phyloP scores from a whole-genome alignment of 2,888 invertebrate genomes.

The Athripsodes cinereus region DNA sequence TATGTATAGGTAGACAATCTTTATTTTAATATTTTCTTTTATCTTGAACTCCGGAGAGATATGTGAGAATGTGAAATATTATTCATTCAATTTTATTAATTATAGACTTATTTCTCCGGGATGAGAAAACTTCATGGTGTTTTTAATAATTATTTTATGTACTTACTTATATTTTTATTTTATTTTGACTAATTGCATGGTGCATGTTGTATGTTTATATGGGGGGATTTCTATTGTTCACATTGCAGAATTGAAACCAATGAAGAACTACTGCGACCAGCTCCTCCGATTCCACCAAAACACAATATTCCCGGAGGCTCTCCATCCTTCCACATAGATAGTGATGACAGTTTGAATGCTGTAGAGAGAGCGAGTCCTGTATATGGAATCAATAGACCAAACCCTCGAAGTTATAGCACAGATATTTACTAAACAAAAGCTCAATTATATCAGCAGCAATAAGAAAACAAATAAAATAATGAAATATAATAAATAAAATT shows the following conservation, averaged over 20 bases:
- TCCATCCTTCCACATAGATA: constrained; percentile 16
- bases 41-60: too few relatives aligned
- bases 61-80: too few relatives aligned
- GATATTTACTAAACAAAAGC: constrained; percentile 18
- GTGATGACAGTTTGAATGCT: constrained; percentile 19
- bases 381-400: constrained; percentile 2
- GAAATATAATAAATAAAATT: too few relatives aligned
- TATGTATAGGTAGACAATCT: too few relatives aligned
- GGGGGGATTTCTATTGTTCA: constrained; percentile 21
- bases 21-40: too few relatives aligned
- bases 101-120: too few relatives aligned
- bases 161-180: constrained; percentile 4
- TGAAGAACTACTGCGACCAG: constrained; percentile 7
- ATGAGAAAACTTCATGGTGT: too few relatives aligned
- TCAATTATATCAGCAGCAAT: too few relatives aligned
- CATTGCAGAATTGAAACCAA: constrained; percentile 18
- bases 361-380: constrained; percentile 3
- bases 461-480: too few relatives aligned
- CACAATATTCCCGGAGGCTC: background rate
- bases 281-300: constrained; percentile 6
- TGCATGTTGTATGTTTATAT: constrained; percentile 26
- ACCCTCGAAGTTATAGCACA: constrained; percentile 21
- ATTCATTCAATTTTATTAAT: too few relatives aligned
- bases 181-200: background rate
- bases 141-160: too few relatives aligned